Conservation (phyloP, 1,140 invertebrate genomes). For the Drosophila kanapiae region DNA sequence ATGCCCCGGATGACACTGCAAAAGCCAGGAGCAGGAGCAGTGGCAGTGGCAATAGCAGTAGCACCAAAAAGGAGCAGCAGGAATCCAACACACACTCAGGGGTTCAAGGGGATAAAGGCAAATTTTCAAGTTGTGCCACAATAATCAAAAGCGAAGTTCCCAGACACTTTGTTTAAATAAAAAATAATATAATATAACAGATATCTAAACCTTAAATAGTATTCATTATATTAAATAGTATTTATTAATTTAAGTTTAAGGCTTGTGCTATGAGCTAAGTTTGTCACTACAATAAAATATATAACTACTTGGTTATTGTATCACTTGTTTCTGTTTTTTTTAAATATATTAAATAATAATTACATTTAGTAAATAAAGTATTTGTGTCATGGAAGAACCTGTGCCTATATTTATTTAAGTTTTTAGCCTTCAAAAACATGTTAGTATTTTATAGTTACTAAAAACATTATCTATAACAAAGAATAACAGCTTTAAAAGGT, state of each 20-base stretch:
- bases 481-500: no score
- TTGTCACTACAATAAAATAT: no score
- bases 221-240: neutral
- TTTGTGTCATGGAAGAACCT: neutral
- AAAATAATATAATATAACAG: no score
- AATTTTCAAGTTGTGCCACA: neutral
- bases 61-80: conserved; percentile 6
- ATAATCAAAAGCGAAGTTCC: conserved; percentile 1
- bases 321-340: no score
- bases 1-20: conserved; percentile 42
- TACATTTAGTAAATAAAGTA: neutral
- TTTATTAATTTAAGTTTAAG: neutral
- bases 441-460: neutral
- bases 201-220: no score
- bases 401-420: no score
- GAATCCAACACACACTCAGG: conserved; percentile 4
- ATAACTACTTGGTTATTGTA: no score
- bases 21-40: conserved; percentile 9
- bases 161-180: neutral
- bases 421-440: no score
- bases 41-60: neutral
- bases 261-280: no score
- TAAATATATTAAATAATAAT: neutral
- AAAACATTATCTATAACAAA: no score
- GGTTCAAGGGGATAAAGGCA: conserved; percentile 1